A percentile compares a stretch with the other conserved stretches of the same genome.
phyloP scores from a whole-genome alignment of 1,140 invertebrate genomes.

The Drosophila rufa region DNA sequence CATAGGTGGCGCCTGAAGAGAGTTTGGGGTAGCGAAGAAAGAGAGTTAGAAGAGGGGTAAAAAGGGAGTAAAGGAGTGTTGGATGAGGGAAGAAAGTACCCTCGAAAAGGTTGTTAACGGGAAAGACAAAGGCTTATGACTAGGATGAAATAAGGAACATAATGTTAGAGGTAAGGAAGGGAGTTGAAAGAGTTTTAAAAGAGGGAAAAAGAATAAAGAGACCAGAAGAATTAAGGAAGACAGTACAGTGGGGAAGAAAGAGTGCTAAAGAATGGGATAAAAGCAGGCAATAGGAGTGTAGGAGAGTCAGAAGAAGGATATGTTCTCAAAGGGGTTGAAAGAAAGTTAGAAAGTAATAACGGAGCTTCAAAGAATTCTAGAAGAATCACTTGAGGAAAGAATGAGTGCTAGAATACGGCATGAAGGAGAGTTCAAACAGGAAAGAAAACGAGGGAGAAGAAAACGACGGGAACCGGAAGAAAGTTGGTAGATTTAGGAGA shows the following conservation, averaged over 20 bases:
- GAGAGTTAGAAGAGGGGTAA: not conserved
- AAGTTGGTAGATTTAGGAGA: not conserved
- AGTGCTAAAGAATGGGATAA: not conserved
- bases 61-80: not conserved
- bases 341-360: not conserved
- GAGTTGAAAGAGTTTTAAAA: not conserved
- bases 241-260: not conserved
- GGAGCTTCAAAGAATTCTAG: not conserved
- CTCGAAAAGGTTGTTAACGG: conserved; percentile 2
- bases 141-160: not conserved
- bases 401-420: not conserved
- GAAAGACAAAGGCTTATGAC: not conserved
- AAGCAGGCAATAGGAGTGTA: not conserved
- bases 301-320: not conserved
- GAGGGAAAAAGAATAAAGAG: too few species aligned
- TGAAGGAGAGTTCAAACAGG: not conserved
- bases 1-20: conserved; percentile 1
- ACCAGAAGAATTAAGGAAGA: not conserved
- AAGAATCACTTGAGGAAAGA: not conserved
- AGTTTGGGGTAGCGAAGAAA: conserved; percentile 9
- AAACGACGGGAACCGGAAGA: not conserved
- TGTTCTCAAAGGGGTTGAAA: not conserved
- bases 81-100: conserved; percentile 8
- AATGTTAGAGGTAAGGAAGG: not conserved
- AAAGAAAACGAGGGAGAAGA: not conserved